These are phyloP conservation scores for Phoeniculus purpureus DNA, from an alignment of 2,797 vertebrate species.

Conservation along the genomic window DNA sequence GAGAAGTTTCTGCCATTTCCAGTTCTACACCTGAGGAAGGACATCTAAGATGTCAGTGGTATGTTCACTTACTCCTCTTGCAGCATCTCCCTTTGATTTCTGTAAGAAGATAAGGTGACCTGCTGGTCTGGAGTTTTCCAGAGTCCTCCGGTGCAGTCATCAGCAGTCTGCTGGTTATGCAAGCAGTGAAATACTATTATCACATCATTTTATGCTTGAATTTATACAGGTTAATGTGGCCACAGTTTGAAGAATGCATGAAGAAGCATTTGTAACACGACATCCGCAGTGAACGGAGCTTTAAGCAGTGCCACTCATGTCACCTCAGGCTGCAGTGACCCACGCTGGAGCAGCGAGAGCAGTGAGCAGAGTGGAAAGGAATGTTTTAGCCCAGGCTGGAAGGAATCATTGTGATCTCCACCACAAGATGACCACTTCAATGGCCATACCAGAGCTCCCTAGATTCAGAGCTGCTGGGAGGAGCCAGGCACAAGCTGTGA, in stretches of 20 bases:
- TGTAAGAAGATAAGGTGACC: not conserved
- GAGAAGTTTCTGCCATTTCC: not conserved
- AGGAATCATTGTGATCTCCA: not conserved
- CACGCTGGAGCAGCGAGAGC: accelerated
- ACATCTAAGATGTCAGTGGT: not conserved
- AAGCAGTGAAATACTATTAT: not conserved
- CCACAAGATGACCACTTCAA: not conserved
- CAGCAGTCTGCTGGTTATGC: not conserved
- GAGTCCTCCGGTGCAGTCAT: not conserved
- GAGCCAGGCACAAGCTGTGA: not conserved
- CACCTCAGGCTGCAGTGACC: not conserved
- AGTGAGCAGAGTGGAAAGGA: not conserved
- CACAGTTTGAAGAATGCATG: not conserved
- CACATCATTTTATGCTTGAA: not conserved
- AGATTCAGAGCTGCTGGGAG: not conserved
- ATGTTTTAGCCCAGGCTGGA: not conserved
- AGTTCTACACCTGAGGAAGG: not conserved
- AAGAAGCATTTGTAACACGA: not conserved
- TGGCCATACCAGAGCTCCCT: not conserved
- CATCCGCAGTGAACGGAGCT: not conserved
- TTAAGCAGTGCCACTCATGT: not conserved
- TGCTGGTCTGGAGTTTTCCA: not conserved
- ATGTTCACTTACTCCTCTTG: not conserved
- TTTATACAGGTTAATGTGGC: not conserved
- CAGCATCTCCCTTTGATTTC: not conserved